phyloP scores from a whole-genome alignment of 2,888 invertebrate genomes.

The Apodemia zela region DNA sequence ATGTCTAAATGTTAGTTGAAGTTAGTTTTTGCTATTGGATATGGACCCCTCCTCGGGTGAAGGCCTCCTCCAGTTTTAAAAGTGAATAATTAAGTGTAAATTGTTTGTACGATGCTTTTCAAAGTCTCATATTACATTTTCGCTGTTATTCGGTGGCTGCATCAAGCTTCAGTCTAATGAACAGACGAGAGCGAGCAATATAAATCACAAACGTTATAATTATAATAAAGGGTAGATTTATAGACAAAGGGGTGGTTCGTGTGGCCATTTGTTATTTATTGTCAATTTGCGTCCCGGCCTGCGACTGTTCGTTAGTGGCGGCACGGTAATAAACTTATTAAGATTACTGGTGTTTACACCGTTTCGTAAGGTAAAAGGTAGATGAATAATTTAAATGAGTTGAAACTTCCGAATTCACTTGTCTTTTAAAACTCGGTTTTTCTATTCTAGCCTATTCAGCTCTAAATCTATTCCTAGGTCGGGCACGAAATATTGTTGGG shows the following conservation, averaged over 20 bases:
- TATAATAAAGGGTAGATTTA: slow-evolving; percentile 36
- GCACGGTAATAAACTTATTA: slow-evolving; percentile 59
- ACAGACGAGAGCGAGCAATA: slow-evolving; percentile 22
- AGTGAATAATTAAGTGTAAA: too few relatives aligned
- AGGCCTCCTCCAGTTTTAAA: too few relatives aligned
- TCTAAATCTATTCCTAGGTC: too few relatives aligned
- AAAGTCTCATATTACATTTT: not conserved
- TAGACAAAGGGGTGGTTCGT: slow-evolving; percentile 46
- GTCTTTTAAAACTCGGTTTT: too few relatives aligned
- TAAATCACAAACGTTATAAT: slow-evolving; percentile 34
- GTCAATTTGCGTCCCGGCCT: slow-evolving; percentile 55
- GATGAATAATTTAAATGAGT: too few relatives aligned
- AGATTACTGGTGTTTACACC: slow-evolving; percentile 43
- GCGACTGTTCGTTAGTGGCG: slow-evolving; percentile 55
- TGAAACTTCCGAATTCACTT: too few relatives aligned
- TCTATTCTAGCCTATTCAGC: too few relatives aligned
- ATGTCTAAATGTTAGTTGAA: too few relatives aligned
- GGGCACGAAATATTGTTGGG: too few relatives aligned
- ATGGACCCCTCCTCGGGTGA: too few relatives aligned
- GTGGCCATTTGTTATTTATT: slow-evolving; percentile 61
- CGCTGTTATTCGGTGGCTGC: slow-evolving; percentile 2
- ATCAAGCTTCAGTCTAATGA: slow-evolving; percentile 14
- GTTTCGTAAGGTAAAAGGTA: slow-evolving; percentile 25
- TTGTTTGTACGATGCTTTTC: not conserved
- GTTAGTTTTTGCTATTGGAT: too few relatives aligned